Percentiles rank a stretch among this genome's conserved stretches.
Evolutionary conservation across 2,888 invertebrate genomes (phyloP).

Genomic region (Brenthis hecate): DNA sequence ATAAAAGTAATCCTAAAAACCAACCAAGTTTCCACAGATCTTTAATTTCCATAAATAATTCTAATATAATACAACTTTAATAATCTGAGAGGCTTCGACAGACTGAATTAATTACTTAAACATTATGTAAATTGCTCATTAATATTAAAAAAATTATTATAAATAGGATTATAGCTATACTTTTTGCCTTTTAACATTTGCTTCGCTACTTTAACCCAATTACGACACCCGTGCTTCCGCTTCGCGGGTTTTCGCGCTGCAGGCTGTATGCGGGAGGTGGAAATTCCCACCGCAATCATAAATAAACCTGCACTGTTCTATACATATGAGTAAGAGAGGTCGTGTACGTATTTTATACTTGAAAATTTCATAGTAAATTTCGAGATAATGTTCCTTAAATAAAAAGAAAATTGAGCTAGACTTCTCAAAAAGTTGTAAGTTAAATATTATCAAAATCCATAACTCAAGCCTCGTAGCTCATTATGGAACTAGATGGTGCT

Average conservation of each 20-base stretch:
- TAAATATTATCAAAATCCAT: too few species aligned
- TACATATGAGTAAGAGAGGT: neutral
- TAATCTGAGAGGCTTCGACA: too few species aligned
- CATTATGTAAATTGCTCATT: too few species aligned
- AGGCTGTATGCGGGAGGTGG: conserved; percentile 14
- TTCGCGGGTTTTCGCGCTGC: conserved; percentile 13
- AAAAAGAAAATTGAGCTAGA: too few species aligned
- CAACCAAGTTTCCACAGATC: too few species aligned
- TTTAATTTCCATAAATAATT: too few species aligned
- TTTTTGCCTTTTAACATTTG: conserved; percentile 6
- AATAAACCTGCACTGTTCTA: conserved; percentile 12
- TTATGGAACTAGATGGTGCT: too few species aligned
- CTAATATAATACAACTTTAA: too few species aligned
- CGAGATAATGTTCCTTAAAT: neutral
- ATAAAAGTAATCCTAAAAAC: too few species aligned
- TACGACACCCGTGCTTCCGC: conserved; percentile 16
- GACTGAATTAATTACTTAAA: too few species aligned
- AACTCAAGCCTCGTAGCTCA: too few species aligned
- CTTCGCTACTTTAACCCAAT: conserved; percentile 18
- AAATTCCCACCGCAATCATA: conserved; percentile 20
- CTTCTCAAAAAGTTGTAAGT: too few species aligned
- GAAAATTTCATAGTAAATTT: neutral
- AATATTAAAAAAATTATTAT: neutral
- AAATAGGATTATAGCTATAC: neutral
- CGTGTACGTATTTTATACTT: neutral